Evolutionary conservation across 64 coral and sea anemone genomes (phyloP).

Genomic region (Montipora capricornis): DNA sequence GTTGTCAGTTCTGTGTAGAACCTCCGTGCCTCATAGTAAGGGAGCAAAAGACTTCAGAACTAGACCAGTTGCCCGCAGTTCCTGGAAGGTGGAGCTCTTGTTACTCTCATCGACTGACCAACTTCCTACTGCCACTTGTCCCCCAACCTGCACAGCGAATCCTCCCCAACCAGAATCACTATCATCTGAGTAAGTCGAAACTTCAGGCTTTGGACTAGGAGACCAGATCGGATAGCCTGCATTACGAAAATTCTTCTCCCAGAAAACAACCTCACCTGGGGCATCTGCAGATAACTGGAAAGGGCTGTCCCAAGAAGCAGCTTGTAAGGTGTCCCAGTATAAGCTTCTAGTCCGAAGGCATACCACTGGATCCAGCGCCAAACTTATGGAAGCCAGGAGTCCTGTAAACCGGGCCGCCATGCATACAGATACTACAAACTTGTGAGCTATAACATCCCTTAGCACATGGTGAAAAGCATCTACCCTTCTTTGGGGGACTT

Average conservation of each 20-base stretch:
- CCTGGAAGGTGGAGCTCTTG: slow-evolving; percentile 23
- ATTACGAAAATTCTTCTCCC: slow-evolving; percentile 18
- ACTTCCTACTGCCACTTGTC: slow-evolving; percentile 6
- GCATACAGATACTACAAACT: slow-evolving; percentile 36
- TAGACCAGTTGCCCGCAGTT: slow-evolving; percentile 10
- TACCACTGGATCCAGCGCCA: slow-evolving; percentile 68
- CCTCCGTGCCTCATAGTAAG: background rate
- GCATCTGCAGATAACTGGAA: background rate
- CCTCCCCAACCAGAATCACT: slow-evolving; percentile 34
- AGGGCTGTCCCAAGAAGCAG: slow-evolving; percentile 25
- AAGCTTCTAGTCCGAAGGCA: slow-evolving; percentile 39
- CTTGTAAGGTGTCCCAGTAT: slow-evolving; percentile 4
- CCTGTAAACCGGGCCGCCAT: slow-evolving; percentile 43
- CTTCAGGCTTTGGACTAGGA: slow-evolving; percentile 2
- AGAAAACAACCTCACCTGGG: background rate
- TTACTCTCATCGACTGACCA: slow-evolving; percentile 8
- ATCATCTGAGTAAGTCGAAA: slow-evolving; percentile 37
- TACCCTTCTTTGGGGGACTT: slow-evolving; percentile 55
- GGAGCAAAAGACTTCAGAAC: slow-evolving; percentile 25
- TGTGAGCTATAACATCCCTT: slow-evolving; percentile 12
- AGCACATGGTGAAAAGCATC: slow-evolving; percentile 23
- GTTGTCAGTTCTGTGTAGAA: slow-evolving; percentile 25
- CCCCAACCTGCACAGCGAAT: background rate
- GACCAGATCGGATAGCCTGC: slow-evolving; percentile 50
- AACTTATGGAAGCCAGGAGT: slow-evolving; percentile 59